A percentile compares a stretch with the other conserved stretches of the same genome.
phyloP scores from a whole-genome alignment of 2,888 invertebrate species.

The Scaptomyza polygonia region DNA sequence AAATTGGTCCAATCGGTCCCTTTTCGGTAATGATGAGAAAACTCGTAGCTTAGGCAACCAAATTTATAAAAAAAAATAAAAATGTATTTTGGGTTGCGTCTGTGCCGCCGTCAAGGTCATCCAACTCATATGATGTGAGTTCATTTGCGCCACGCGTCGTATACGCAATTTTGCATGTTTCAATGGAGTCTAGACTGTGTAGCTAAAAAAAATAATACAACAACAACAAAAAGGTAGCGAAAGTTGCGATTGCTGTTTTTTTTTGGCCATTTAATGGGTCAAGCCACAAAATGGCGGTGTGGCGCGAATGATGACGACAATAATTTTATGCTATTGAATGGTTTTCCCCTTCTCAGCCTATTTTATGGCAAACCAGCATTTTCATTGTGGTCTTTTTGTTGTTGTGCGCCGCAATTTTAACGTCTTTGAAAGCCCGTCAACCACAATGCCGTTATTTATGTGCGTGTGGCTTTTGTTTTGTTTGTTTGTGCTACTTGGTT shows the following conservation, averaged over 20 bases:
- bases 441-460: constrained; percentile 74
- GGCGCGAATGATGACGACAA: constrained; percentile 32
- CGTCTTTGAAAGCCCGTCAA: constrained; percentile 59
- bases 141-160: constrained; percentile 59
- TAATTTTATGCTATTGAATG: constrained; percentile 40
- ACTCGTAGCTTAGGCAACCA: constrained; percentile 33
- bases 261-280: constrained; percentile 64
- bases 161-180: constrained; percentile 62
- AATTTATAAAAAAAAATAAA: no score
- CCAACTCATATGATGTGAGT: no score
- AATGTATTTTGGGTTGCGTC: no score
- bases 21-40: constrained; percentile 45
- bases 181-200: constrained; percentile 49
- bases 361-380: constrained; percentile 57
- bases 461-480: constrained; percentile 69
- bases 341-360: constrained; percentile 59
- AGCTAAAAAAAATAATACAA: background rate
- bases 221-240: background rate
- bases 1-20: constrained; percentile 23
- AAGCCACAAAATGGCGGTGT: constrained; percentile 65
- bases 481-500: constrained; percentile 28
- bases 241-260: constrained; percentile 8
- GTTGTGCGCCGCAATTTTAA: constrained; percentile 35
- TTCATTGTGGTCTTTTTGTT: constrained; percentile 23
- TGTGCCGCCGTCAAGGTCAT: no score